Conservation (phyloP, 2,888 invertebrate genomes). For the Polyommatus icarus region DNA sequence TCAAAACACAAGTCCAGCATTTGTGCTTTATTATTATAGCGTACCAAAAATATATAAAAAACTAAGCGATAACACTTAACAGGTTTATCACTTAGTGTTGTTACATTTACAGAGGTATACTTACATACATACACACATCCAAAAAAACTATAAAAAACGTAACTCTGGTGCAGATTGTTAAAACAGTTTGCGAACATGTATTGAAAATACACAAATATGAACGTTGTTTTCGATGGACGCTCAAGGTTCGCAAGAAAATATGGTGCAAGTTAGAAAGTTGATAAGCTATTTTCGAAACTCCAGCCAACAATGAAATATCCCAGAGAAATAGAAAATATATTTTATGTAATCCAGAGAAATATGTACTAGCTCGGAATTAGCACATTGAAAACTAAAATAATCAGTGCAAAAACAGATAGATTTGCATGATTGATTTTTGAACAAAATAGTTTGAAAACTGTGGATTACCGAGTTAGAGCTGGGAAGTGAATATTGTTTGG, state of each 20-base stretch:
- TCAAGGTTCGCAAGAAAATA: neutral
- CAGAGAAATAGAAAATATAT: neutral
- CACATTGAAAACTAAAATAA: neutral
- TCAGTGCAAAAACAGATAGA: neutral
- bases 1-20: too few species aligned
- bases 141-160: too few species aligned
- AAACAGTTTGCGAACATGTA: too few species aligned
- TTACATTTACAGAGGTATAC: too few species aligned
- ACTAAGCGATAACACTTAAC: too few species aligned
- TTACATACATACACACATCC: too few species aligned
- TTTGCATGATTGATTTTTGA: conserved; percentile 14
- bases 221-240: neutral
- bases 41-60: too few species aligned
- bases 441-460: conserved; percentile 13
- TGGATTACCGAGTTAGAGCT: neutral
- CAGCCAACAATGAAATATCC: neutral
- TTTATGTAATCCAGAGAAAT: neutral
- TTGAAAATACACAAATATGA: too few species aligned
- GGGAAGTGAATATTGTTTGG: conserved; percentile 18
- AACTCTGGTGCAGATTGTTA: too few species aligned
- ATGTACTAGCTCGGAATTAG: neutral
- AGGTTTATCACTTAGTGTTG: too few species aligned
- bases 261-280: neutral
- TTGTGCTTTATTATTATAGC: too few species aligned
- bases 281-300: neutral